A percentile compares a stretch with the other conserved stretches of the same genome.
Conservation (phyloP, 1,140 invertebrate genomes). For the Zaprionus gabonicus region DNA sequence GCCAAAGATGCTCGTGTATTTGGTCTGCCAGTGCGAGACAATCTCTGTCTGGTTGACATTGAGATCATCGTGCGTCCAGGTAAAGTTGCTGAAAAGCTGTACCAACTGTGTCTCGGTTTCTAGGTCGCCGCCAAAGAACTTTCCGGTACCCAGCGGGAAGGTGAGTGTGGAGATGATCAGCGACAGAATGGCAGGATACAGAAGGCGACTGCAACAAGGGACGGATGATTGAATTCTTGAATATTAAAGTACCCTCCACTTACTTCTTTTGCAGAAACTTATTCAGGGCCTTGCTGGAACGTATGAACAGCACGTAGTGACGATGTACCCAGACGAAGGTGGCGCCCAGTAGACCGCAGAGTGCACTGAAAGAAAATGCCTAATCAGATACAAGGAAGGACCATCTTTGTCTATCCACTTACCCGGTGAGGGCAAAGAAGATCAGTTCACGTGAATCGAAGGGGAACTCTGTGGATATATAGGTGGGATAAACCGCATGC, state of each 20-base stretch:
- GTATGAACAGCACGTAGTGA: slow-evolving; percentile 97
- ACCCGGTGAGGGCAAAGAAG: slow-evolving; percentile 97
- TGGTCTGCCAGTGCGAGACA: slow-evolving; percentile 94
- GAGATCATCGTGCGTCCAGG: slow-evolving; percentile 93
- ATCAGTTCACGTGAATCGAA: slow-evolving; percentile 99
- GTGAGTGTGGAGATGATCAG: slow-evolving; percentile 92
- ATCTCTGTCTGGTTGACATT: slow-evolving; percentile 93
- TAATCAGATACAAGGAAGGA: background rate
- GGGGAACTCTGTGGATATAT: slow-evolving; percentile 97
- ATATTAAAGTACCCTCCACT: slow-evolving; percentile 80
- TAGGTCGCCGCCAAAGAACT: slow-evolving; percentile 95
- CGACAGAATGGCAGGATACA: slow-evolving; percentile 95
- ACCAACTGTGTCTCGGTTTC: slow-evolving; percentile 92
- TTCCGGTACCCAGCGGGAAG: slow-evolving; percentile 93
- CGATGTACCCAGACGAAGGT: slow-evolving; percentile 97
- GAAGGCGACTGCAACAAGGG: slow-evolving; percentile 89
- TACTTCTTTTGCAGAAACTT: slow-evolving; percentile 98
- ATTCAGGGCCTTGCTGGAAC: slow-evolving; percentile 96
- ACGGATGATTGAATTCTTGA: slow-evolving; percentile 11
- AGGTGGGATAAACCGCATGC: slow-evolving; percentile 97
- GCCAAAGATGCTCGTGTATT: slow-evolving; percentile 92
- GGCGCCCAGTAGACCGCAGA: slow-evolving; percentile 95
- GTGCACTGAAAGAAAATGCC: slow-evolving; percentile 18
- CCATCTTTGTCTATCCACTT: slow-evolving; percentile 68
- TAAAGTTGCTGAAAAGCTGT: slow-evolving; percentile 97